Conservation (phyloP, 2,888 invertebrate genomes). For the Amphiduros pacificus region DNA sequence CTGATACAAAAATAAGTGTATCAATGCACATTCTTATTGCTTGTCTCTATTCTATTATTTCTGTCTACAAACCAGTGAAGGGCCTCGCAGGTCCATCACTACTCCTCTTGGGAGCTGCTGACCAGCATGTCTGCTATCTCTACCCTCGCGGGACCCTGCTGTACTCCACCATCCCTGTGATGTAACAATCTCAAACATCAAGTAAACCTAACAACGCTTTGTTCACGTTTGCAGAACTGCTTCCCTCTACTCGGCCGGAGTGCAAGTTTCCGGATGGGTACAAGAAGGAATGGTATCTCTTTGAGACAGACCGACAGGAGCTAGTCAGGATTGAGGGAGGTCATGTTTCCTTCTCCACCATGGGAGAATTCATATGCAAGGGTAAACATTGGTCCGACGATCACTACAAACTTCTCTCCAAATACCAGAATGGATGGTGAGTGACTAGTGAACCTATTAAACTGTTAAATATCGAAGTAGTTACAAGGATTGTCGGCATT, state of each 20-base stretch:
- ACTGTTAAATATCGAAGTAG: no score
- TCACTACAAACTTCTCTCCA: constrained; percentile 15
- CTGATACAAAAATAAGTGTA: no score
- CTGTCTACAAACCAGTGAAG: neutral
- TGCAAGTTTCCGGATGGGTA: constrained; percentile 10
- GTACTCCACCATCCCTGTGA: no score
- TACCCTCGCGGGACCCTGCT: no score
- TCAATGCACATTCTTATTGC: no score
- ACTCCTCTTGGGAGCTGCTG: no score
- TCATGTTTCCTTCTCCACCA: constrained; percentile 11
- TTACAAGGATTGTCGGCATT: no score
- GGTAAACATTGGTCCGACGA: constrained; percentile 15
- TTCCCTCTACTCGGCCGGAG: constrained; percentile 12
- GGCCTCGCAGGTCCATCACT: neutral
- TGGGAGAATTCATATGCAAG: constrained; percentile 20
- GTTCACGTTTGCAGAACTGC: constrained; percentile 16
- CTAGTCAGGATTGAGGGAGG: constrained; percentile 8
- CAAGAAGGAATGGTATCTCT: constrained; percentile 10
- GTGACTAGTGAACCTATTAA: neutral
- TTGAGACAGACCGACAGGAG: constrained; percentile 16
- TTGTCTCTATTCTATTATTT: neutral
- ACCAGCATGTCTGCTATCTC: no score
- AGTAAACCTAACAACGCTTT: no score
- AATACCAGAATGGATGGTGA: constrained; percentile 20
- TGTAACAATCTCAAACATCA: no score